Evolutionary conservation across 2,888 invertebrate genomes (phyloP).

Genomic region (Phyto melanocephala): DNA sequence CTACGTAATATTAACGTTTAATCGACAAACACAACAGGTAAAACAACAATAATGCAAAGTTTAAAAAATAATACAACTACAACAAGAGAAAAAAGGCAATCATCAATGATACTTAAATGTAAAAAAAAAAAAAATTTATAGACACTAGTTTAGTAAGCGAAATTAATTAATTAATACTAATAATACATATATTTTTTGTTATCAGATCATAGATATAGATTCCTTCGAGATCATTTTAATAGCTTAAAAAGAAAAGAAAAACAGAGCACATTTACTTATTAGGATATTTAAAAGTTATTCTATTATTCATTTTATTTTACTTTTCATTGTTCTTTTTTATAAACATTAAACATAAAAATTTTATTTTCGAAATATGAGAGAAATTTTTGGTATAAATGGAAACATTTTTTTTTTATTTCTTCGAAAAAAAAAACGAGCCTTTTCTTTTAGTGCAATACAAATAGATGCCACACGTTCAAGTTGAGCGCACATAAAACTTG

Average conservation of each 20-base stretch:
- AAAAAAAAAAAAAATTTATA: constrained; percentile 46
- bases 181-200: constrained; percentile 26
- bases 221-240: constrained; percentile 24
- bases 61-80: constrained; percentile 9
- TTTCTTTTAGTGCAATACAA: neutral
- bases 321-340: neutral
- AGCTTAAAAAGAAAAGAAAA: constrained; percentile 16
- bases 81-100: constrained; percentile 46
- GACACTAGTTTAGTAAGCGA: constrained; percentile 40
- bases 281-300: constrained; percentile 13
- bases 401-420: too few species aligned
- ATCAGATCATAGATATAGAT: constrained; percentile 10
- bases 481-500: too few species aligned
- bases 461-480: too few species aligned
- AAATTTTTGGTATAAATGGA: neutral
- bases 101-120: constrained; percentile 53
- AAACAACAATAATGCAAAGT: neutral
- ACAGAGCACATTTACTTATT: constrained; percentile 40
- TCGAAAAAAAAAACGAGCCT: too few species aligned
- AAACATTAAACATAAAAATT: neutral
- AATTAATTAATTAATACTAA: neutral
- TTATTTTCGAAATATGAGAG: neutral
- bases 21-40: too few species aligned
- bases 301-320: neutral
- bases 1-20: constrained; percentile 44